Evolutionary conservation across 2,888 invertebrate genomes (phyloP).

Genomic region (Microctonus hyperodae): DNA sequence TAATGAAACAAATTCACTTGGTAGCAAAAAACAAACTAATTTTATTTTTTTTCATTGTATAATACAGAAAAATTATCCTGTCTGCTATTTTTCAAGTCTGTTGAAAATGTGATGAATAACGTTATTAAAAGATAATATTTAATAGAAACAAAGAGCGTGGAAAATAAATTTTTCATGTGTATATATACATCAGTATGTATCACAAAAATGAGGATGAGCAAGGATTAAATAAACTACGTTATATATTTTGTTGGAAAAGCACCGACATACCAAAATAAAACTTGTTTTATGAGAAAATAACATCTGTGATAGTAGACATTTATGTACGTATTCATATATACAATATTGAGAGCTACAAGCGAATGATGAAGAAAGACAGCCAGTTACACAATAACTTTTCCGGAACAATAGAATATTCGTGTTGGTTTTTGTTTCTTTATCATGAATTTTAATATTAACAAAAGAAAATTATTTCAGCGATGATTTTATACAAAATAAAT

Average conservation of each 20-base stretch:
- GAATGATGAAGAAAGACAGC: background rate
- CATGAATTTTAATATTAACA: background rate
- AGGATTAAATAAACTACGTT: background rate
- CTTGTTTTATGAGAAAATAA: conserved; percentile 30
- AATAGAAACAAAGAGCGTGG: background rate
- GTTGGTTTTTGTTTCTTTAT: background rate
- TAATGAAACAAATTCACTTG: background rate
- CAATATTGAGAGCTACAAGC: background rate
- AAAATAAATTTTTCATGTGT: background rate
- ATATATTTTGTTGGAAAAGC: conserved; percentile 9
- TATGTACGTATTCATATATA: background rate
- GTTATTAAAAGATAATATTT: background rate
- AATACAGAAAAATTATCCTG: background rate
- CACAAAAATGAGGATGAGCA: background rate
- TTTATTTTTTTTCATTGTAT: background rate
- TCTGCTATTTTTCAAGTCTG: background rate
- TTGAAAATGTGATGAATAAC: too few species aligned
- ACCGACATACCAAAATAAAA: conserved; percentile 15
- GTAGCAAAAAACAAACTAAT: background rate
- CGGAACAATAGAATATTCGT: background rate
- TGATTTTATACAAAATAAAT: too few species aligned
- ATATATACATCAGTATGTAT: conserved; percentile 4
- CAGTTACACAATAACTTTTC: background rate
- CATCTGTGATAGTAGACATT: conserved; percentile 21
- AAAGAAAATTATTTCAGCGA: too few species aligned